Percentiles rank a stretch among this genome's conserved stretches.
These are phyloP conservation scores for Oryzias dopingdopingensis DNA, from an alignment of 2,797 vertebrate species.

Conservation along the genomic window DNA sequence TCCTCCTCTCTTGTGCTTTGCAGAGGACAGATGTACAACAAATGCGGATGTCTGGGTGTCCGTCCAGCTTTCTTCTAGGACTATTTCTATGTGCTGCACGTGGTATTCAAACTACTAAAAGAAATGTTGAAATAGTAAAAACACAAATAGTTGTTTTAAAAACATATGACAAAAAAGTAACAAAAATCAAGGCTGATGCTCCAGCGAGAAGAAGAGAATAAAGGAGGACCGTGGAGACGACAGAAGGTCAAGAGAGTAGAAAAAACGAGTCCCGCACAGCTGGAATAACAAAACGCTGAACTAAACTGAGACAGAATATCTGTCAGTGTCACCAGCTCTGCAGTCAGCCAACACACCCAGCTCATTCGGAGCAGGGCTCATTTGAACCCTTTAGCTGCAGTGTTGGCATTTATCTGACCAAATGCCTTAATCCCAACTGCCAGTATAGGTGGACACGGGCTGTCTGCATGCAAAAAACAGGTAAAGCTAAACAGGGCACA, in stretches of 20 bases:
- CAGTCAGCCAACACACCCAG: not conserved
- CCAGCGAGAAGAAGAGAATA: not conserved
- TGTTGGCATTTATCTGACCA: too few relatives aligned
- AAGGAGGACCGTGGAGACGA: constrained; percentile 25
- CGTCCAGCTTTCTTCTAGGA: constrained; percentile 26
- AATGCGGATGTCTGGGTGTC: constrained; percentile 16
- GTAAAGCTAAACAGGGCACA: too few relatives aligned
- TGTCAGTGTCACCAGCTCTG: not conserved
- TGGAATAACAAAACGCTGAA: not conserved
- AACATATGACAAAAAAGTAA: not conserved
- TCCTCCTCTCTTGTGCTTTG: constrained; percentile 9
- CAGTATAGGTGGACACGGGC: too few relatives aligned
- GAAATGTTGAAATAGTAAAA: constrained; percentile 2
- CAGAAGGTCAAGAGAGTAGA: constrained; percentile 8
- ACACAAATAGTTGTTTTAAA: constrained; percentile 1
- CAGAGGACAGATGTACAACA: constrained; percentile 36
- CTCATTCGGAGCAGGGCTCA: not conserved
- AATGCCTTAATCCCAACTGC: too few relatives aligned
- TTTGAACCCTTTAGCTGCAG: too few relatives aligned
- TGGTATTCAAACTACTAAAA: constrained; percentile 16
- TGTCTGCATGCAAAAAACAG: too few relatives aligned
- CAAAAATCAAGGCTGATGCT: constrained; percentile 1
- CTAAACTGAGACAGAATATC: not conserved
- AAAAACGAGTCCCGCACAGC: constrained; percentile 7
- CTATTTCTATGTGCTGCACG: constrained; percentile 5